A percentile compares a stretch with the other conserved stretches of the same genome.
Conservation (phyloP, 2,797 vertebrate species). For the Fistularia tabacaria region DNA sequence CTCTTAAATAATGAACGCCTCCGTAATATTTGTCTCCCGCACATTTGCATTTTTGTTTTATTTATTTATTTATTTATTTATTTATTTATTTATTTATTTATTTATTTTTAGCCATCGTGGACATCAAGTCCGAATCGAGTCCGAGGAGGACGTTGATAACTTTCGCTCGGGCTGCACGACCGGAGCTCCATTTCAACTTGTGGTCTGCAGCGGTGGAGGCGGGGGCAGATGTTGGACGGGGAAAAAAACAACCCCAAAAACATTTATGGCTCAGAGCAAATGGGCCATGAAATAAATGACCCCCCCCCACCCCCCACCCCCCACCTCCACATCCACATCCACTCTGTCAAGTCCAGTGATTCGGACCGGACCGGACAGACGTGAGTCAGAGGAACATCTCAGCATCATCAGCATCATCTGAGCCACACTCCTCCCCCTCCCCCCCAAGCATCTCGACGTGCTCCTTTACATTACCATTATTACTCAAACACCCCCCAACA, state of each 20-base stretch:
- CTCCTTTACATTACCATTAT: slow-evolving; percentile 36
- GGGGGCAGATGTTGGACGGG: slow-evolving; percentile 56
- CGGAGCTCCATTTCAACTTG: slow-evolving; percentile 17
- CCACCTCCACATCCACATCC: too few species aligned
- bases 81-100: too few species aligned
- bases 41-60: slow-evolving; percentile 5
- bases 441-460: slow-evolving; percentile 32
- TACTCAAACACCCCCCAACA: too few species aligned
- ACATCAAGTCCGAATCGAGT: slow-evolving; percentile 5
- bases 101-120: too few species aligned
- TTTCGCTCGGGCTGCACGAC: slow-evolving; percentile 16
- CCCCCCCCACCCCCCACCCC: too few species aligned
- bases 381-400: slow-evolving; percentile 13
- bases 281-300: slow-evolving; percentile 46
- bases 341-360: too few species aligned
- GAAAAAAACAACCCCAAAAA: neutral
- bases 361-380: slow-evolving; percentile 17
- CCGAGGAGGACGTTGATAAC: too few species aligned
- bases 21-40: slow-evolving; percentile 15
- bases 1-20: slow-evolving; percentile 41
- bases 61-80: too few species aligned
- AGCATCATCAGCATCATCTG: too few species aligned
- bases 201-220: slow-evolving; percentile 31
- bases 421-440: slow-evolving; percentile 38
- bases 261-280: slow-evolving; percentile 52